phyloP scores from a whole-genome alignment of 2,113 vertebrate genomes.

The Lanius ludovicianus region DNA sequence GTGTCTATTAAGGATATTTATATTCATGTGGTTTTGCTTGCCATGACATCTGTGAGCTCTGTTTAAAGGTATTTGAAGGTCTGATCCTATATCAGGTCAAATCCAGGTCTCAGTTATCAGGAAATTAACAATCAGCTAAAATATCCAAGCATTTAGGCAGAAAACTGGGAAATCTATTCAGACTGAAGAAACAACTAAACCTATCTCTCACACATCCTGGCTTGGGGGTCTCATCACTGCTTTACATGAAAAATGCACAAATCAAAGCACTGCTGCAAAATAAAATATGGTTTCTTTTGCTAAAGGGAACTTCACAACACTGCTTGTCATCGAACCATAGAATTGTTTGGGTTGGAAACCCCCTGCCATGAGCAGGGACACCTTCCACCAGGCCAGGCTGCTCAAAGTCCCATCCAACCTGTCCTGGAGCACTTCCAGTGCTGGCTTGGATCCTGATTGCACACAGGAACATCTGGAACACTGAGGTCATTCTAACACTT shows the following conservation, averaged over 20 bases:
- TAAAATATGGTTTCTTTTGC: background rate
- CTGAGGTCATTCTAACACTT: background rate
- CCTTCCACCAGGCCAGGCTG: background rate
- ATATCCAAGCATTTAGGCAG: background rate
- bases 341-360: background rate
- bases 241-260: background rate
- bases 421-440: background rate
- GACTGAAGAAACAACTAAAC: background rate
- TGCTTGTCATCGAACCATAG: background rate
- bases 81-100: background rate
- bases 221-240: background rate
- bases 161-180: background rate
- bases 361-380: background rate
- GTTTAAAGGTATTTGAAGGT: background rate
- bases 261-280: background rate
- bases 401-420: background rate
- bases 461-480: background rate
- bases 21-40: background rate
- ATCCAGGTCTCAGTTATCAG: background rate
- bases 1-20: background rate
- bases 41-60: background rate
- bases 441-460: background rate
- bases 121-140: background rate
- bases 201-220: background rate
- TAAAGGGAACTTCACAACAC: background rate